Evolutionary conservation across 1,140 invertebrate genomes (phyloP), one percentile per base, ranked within the genome.

Genomic region (Pemphigus obesinymphae): DNA sequence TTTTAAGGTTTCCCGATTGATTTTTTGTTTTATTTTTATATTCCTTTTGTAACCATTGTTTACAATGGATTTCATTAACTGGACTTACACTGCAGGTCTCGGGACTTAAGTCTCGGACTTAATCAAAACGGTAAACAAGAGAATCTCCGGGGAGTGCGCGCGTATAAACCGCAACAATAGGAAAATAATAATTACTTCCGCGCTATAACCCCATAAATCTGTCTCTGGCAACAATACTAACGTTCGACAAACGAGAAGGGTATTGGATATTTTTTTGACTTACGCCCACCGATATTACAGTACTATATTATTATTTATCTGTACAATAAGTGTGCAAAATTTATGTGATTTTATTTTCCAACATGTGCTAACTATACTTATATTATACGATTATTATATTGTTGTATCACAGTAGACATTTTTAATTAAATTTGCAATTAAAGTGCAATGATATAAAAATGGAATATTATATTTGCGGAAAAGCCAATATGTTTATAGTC

Each of bases 131-230:
- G 15, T 43, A 72, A 72, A 72, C 70, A 72, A 45, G 70, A 50
- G 70, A 72, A 31, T 17, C 70, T 72, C 70, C 48, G 70, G 70
- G 70, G 70, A 72, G 43, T 10, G 26, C 20, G 43, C 3, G 26
- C 20, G 10, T 31, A 31, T 11, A 31, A 43, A 72, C 70, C 70
- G 15, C 70, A 72, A 72, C 70, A 72, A 72, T 48, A 72, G 70
- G 70, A 72, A 72, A 72, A 72, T 72, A 72, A 72, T 72, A 72
- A 72, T 72, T 72, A 72, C 43, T 72, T 72, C 43, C 26, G 70
- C 40, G 48, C 31, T 26, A 26, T 5, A 72, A 20, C 37, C 23
- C 70, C 26, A 48, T 72, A 72, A 72, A 72, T 72, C 70, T 72
- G 48, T 72, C 23, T 13, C 43, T 72, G 10, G 43, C 17, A 48